Percentiles rank a stretch among this genome's conserved stretches.
phyloP scores from a whole-genome alignment of 2,797 vertebrate species.

The Anas georgica region DNA sequence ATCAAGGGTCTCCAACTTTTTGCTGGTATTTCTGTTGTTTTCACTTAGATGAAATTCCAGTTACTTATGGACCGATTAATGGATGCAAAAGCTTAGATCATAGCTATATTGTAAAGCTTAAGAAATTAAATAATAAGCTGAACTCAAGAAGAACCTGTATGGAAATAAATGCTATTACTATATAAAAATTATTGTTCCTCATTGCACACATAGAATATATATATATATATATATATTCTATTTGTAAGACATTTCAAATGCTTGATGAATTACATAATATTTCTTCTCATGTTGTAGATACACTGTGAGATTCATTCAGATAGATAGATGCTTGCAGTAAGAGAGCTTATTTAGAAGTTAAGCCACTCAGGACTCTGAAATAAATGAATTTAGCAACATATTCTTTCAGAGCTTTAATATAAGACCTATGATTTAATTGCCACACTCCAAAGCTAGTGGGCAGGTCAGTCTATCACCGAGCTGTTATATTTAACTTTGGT shows the following conservation, averaged over 20 bases:
- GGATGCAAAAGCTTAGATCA: neutral
- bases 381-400: neutral
- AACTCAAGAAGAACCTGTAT: neutral
- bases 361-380: neutral
- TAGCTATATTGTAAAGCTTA: neutral
- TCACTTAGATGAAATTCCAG: neutral
- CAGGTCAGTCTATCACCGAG: slow-evolving; percentile 28
- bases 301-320: neutral
- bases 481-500: slow-evolving; percentile 41
- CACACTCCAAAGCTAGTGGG: slow-evolving; percentile 29
- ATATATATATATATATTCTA: neutral
- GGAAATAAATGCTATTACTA: neutral
- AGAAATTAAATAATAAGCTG: neutral
- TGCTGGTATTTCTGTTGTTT: neutral
- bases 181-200: neutral
- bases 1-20: neutral
- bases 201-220: neutral
- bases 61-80: neutral
- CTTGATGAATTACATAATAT: neutral
- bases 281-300: neutral
- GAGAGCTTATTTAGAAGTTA: neutral
- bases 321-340: neutral
- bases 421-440: slow-evolving; percentile 37
- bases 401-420: neutral
- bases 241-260: neutral